Percentiles rank a stretch among this genome's conserved stretches.
phyloP scores from a whole-genome alignment of 2,797 vertebrate genomes.

The Catostomus latipinnis region DNA sequence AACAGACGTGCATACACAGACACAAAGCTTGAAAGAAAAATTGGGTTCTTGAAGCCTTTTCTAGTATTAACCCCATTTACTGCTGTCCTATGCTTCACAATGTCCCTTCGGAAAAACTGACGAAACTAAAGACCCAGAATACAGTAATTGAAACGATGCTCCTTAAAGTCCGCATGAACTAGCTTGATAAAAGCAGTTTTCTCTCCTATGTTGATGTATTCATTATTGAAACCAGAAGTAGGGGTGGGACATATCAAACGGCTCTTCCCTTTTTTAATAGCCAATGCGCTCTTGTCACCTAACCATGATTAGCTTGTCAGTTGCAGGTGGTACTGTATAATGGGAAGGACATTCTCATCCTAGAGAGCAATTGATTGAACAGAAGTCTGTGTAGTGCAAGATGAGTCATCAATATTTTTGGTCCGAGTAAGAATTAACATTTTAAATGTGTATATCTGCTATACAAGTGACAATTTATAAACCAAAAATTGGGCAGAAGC shows the following conservation, averaged over 20 bases:
- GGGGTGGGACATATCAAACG: too few species aligned
- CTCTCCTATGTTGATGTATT: too few species aligned
- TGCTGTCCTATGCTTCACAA: slow-evolving; percentile 14
- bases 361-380: background rate
- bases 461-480: background rate
- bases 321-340: background rate
- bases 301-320: background rate
- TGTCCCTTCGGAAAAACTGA: background rate
- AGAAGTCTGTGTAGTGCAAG: background rate
- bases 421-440: too few species aligned
- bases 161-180: background rate
- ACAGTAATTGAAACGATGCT: slow-evolving; percentile 4
- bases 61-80: slow-evolving; percentile 24
- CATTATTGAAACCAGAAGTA: too few species aligned
- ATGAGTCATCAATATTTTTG: background rate
- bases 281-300: background rate
- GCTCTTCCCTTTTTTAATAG: too few species aligned
- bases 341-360: background rate
- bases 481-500: background rate
- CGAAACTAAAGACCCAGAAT: background rate
- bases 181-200: too few species aligned
- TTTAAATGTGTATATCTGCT: background rate
- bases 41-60: slow-evolving; percentile 39
- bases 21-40: background rate
- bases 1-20: slow-evolving; percentile 39